Evolutionary conservation across 1,140 invertebrate species (phyloP), one percentile per base, ranked within the genome.

Genomic region (Drosophila chauvacae): DNA sequence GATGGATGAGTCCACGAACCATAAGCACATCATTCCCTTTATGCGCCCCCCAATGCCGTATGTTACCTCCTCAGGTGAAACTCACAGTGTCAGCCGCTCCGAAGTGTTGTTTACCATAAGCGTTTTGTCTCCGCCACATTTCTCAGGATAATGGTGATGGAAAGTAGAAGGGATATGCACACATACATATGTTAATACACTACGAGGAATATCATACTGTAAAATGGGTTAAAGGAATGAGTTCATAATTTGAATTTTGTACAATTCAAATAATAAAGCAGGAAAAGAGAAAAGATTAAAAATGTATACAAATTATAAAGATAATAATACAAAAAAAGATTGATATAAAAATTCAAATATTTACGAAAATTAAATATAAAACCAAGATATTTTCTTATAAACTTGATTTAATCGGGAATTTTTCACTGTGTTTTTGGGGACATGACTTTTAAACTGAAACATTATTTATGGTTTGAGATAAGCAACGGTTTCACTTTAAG

Each of bases 61-160:
- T 80, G 60, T 70, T 77, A 45, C 64, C 53, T 75, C 18, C 51
- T 37, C 50, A 69, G 42, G 44, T 81, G 62, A 68, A 64, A 65
- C 47, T 55, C 51, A 47, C 53, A n/a, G 44, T 80, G 83, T 80
- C 83, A 87, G 68, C 47, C 63, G 58, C 60, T 50, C 26, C 65
- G 58, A 76, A 87, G 81, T 82, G 80, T 80, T 81, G 79, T 86
- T 85, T 81, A 73, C 73, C 72, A 60, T 64, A 65, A 77, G 62
- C 68, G 72, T 75, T 80, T 44, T 61, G 75, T 59, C 48, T 18
- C 41, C 16, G 30, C 10, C 44, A 57, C 30, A 37, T 44, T 37
- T 11, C 39, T 45, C 62, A 35, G 39, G 41, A 35, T 53, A 42
- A 44, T 20, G 37, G 6, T 30, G 16, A 33, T 7, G 33, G 16